Percentiles rank a stretch among this genome's conserved stretches.
phyloP scores from a whole-genome alignment of 2,888 invertebrate genomes.

The Aspidapion aeneum region DNA sequence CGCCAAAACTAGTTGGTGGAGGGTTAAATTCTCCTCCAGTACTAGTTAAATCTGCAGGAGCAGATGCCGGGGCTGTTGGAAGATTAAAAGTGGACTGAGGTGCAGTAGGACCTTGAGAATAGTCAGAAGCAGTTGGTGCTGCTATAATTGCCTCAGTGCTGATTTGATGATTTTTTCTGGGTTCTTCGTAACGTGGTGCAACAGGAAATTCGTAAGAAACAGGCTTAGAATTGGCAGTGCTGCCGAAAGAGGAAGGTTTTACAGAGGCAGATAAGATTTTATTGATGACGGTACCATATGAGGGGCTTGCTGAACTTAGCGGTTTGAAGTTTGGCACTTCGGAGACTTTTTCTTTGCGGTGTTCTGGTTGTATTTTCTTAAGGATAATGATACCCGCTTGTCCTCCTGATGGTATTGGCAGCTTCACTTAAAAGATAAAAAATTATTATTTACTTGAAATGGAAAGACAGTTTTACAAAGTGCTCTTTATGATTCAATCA shows the following conservation, averaged over 20 bases:
- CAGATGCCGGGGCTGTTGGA: constrained; percentile 1
- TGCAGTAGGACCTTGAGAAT: background rate
- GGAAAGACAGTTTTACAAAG: no score
- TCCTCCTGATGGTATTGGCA: constrained; percentile 31
- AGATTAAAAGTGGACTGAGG: background rate
- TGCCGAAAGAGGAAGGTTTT: constrained; percentile 32
- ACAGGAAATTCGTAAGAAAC: constrained; percentile 14
- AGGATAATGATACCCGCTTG: constrained; percentile 44
- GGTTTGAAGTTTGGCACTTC: constrained; percentile 35
- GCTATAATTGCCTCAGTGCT: background rate
- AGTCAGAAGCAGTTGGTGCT: background rate
- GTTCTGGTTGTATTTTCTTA: constrained; percentile 40
- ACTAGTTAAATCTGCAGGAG: constrained; percentile 2
- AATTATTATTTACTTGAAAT: background rate
- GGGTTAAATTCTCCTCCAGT: constrained; percentile 12
- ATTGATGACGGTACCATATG: constrained; percentile 31
- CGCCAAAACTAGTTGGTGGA: constrained; percentile 25
- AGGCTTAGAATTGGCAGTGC: constrained; percentile 23
- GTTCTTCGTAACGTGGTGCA: constrained; percentile 16
- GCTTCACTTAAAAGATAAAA: constrained; percentile 36
- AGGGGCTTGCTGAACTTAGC: constrained; percentile 29
- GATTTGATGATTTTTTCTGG: constrained; percentile 5
- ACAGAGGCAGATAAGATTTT: constrained; percentile 39
- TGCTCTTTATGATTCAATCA: no score
- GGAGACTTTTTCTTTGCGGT: constrained; percentile 25